These are phyloP conservation scores for Syrphus vitripennis DNA, from an alignment of 2,888 invertebrate species.

Conservation along the genomic window DNA sequence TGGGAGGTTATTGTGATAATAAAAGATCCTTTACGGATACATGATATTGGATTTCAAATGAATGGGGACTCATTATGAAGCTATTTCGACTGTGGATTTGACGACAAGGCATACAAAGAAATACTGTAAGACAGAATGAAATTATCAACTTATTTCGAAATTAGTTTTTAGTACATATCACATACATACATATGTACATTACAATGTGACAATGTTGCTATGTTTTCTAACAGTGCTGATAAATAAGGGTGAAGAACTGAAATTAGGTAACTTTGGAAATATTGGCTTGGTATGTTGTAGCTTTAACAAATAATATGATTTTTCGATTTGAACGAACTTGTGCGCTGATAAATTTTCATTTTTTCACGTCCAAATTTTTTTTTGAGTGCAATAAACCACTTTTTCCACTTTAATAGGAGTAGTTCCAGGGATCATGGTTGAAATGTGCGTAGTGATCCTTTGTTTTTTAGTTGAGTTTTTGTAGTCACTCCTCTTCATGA, in stretches of 20 bases:
- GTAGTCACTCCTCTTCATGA: too few relatives aligned
- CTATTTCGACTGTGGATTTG: conserved; percentile 28
- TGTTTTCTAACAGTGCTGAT: background rate
- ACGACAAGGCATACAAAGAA: conserved; percentile 44
- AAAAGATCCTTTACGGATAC: conserved; percentile 15
- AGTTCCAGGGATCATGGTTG: too few relatives aligned
- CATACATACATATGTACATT: too few relatives aligned
- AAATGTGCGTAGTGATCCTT: too few relatives aligned
- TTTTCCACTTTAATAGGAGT: too few relatives aligned
- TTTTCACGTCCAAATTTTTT: too few relatives aligned
- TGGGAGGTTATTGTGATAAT: conserved; percentile 43
- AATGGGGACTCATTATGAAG: background rate
- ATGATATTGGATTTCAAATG: conserved; percentile 12
- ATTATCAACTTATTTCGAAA: conserved; percentile 50
- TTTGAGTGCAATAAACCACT: too few relatives aligned
- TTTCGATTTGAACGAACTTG: too few relatives aligned
- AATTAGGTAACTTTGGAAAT: background rate
- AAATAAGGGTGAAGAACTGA: background rate
- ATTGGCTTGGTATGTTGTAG: background rate
- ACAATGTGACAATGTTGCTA: conserved; percentile 63
- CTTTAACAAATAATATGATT: too few relatives aligned
- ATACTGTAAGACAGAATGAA: conserved; percentile 34
- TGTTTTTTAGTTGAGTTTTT: too few relatives aligned
- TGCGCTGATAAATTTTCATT: too few relatives aligned
- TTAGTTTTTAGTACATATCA: background rate